phyloP scores from a whole-genome alignment of 1,140 invertebrate species.

The Drosophila erecta region DNA sequence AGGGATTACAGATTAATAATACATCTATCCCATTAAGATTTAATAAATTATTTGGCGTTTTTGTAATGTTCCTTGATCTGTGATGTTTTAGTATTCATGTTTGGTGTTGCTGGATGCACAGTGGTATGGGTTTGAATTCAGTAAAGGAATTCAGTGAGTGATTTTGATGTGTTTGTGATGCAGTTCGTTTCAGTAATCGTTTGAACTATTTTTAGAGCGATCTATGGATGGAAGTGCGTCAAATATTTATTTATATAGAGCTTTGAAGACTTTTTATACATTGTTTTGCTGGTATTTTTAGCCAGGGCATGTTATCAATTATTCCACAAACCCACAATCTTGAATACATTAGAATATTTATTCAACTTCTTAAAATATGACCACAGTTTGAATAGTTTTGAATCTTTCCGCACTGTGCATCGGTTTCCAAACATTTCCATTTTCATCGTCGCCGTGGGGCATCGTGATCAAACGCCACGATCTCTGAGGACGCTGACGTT shows the following conservation, averaged over 20 bases:
- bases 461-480: conserved; percentile 76
- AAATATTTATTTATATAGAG: conserved; percentile 12
- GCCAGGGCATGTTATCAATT: no score
- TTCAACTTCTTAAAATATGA: not conserved
- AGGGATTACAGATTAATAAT: no score
- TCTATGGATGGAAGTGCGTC: conserved; percentile 17
- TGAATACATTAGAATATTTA: not conserved
- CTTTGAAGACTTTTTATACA: not conserved
- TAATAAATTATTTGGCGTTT: not conserved
- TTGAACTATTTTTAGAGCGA: conserved; percentile 25
- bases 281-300: conserved; percentile 20
- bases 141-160: not conserved
- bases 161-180: conserved; percentile 22
- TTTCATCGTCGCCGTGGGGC: conserved; percentile 61
- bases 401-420: conserved; percentile 44
- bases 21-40: no score
- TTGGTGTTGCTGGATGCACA: conserved; percentile 36
- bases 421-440: conserved; percentile 67
- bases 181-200: conserved; percentile 22
- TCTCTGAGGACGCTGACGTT: conserved; percentile 58
- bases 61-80: conserved; percentile 18
- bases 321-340: no score
- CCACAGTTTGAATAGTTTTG: conserved; percentile 4
- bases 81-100: conserved; percentile 18
- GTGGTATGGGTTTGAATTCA: conserved; percentile 44